Base-by-base conservation (phyloP, 2,797 vertebrate species). In the Myotis daubentonii region DNA sequence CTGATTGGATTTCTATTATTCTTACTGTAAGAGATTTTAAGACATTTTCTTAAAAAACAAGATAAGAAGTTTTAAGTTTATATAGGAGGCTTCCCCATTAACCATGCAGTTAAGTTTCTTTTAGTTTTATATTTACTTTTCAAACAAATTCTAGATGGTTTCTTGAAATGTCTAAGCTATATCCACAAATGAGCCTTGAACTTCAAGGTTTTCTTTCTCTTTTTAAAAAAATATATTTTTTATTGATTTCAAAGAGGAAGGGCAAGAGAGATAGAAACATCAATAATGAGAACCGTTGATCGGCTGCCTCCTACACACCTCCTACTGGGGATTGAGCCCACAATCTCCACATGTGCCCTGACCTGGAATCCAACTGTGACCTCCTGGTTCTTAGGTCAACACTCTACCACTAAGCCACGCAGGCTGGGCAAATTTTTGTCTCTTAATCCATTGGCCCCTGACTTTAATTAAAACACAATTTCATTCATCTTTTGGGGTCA, bases 1-100 rank as follows among this genome's bases (percentile, higher is more conserved):
- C 55, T 68, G 47, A 72, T 70, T 79, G 36, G 30, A 75, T 60
- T 83, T 87, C 87, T 94, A 75, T 47, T 85, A 76, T 74, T 94
- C 47, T 30, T 49, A 65, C 57, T 79, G 66, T 38, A 92, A 87
- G 75, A 70, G 53, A 90, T 79, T 65, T 92, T 41, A 81, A 94
- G 93, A 89, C 33, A 74, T 87, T 74, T 91, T 65, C 62, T 85
- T 90, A 87, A 75, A 89, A 89, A 94, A 95, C 51, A 84, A 94
- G 65, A 84, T 84, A n/a, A 79, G 65, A 84, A 53, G 3, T 74
- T 89, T 68, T 28, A 93, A 55, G 20, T 91, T 91, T 91, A 68
- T 55, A 80, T n/a, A 70, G 41, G 49, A 94, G 30, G 16, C 28
- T 55, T 85, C 5, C 36, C 33, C 71, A 88, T 81, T 57, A 96